Conservation (phyloP, 1,140 invertebrate genomes). For the Aphis craccivora region DNA sequence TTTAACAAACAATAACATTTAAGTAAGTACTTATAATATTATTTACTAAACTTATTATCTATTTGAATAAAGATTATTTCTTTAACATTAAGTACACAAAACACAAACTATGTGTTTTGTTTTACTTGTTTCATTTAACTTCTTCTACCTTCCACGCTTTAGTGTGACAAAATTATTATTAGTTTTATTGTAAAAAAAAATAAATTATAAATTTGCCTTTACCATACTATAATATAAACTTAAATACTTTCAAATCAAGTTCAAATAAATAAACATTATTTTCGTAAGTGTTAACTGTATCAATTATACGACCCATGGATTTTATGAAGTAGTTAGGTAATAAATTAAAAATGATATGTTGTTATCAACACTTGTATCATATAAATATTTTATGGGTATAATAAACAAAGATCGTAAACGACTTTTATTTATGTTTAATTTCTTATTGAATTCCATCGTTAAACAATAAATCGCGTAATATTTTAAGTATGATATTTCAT, state of each 20-base stretch:
- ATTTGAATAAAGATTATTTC: neutral
- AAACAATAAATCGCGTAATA: neutral
- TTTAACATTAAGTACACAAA: neutral
- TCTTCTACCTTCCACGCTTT: neutral
- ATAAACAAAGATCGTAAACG: neutral
- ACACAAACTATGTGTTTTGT: neutral
- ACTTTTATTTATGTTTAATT: neutral
- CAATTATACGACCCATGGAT: neutral
- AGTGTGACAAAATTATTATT: neutral
- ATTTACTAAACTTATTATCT: neutral
- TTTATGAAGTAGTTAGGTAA: neutral
- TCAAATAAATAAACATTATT: neutral
- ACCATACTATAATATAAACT: neutral
- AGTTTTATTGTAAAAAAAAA: neutral
- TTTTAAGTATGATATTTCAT: neutral
- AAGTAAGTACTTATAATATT: neutral
- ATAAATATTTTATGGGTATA: neutral
- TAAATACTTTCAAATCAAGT: neutral
- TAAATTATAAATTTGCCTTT: neutral
- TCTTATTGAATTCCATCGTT: neutral
- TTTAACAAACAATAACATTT: neutral
- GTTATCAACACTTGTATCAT: neutral
- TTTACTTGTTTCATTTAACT: neutral
- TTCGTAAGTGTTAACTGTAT: neutral
- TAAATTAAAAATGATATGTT: neutral